These are phyloP conservation scores for Araneus ventricosus DNA, from an alignment of 1,140 invertebrate species.

Conservation along the genomic window DNA sequence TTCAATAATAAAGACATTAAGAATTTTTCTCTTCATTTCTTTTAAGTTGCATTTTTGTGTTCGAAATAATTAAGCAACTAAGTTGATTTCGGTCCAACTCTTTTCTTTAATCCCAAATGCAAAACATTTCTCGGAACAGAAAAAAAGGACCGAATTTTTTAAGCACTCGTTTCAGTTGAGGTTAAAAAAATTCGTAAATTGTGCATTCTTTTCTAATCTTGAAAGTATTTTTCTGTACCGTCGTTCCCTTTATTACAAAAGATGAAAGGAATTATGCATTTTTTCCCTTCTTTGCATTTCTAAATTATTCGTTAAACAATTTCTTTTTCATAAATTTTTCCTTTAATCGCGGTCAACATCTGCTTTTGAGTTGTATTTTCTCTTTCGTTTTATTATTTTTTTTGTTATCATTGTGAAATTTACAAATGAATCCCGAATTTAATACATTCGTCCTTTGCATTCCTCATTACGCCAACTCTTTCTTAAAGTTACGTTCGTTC, in stretches of 20 bases:
- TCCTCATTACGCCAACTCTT: no score
- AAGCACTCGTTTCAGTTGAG: neutral
- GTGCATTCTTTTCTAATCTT: conserved; percentile 22
- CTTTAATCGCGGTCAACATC: conserved; percentile 1
- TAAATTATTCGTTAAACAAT: neutral
- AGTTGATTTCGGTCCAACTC: neutral
- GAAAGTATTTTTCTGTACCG: neutral
- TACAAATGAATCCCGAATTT: neutral
- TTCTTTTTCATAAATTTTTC: neutral
- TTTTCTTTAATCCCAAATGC: conserved; percentile 2
- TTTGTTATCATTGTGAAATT: neutral
- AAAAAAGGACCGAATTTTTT: neutral
- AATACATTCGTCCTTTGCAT: neutral
- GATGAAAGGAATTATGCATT: neutral
- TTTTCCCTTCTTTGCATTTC: neutral
- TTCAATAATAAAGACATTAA: conserved; percentile 33
- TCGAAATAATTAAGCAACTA: conserved; percentile 10
- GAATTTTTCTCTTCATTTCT: conserved; percentile 3
- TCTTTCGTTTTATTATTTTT: neutral
- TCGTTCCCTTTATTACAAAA: neutral
- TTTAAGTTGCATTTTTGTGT: conserved; percentile 12
- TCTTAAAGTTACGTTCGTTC: no score
- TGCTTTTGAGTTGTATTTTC: conserved; percentile 15
- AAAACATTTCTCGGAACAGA: neutral
- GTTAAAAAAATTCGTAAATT: neutral